Conservation (phyloP, 2,113 vertebrate genomes). For the Oceanites oceanicus region DNA sequence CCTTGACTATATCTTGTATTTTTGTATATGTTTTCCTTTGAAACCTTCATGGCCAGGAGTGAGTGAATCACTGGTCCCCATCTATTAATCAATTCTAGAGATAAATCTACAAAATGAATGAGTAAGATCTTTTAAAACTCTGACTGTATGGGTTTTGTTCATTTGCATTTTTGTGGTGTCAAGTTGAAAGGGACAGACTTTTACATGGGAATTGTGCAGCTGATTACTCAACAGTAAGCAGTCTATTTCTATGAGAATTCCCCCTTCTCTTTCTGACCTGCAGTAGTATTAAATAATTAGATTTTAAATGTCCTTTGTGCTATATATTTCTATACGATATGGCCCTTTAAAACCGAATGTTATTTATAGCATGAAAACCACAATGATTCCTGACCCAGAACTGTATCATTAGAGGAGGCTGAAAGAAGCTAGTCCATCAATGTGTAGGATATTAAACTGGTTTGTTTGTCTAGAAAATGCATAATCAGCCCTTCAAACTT, state of each 20-base stretch:
- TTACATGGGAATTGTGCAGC: background rate
- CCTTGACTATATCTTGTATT: background rate
- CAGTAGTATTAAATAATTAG: background rate
- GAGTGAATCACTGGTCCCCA: background rate
- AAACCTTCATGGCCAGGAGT: background rate
- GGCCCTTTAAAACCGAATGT: background rate
- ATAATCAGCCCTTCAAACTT: slow-evolving; percentile 47
- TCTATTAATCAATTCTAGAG: background rate
- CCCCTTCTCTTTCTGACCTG: background rate
- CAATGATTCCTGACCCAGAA: background rate
- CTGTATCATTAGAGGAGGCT: background rate
- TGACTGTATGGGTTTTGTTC: background rate
- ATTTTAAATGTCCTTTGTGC: background rate
- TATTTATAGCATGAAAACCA: slow-evolving; percentile 24
- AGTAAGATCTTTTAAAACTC: background rate
- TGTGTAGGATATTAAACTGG: slow-evolving; percentile 21
- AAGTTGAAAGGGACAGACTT: background rate
- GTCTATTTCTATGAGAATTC: background rate
- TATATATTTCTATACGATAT: background rate
- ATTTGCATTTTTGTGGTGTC: background rate
- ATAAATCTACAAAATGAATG: background rate
- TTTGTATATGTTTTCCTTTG: background rate
- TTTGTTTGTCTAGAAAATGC: slow-evolving; percentile 63
- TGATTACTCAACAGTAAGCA: background rate
- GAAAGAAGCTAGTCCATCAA: slow-evolving; percentile 4